Evolutionary conservation across 2,113 vertebrate species (phyloP).

Genomic region (Phrynosoma blainvillii): DNA sequence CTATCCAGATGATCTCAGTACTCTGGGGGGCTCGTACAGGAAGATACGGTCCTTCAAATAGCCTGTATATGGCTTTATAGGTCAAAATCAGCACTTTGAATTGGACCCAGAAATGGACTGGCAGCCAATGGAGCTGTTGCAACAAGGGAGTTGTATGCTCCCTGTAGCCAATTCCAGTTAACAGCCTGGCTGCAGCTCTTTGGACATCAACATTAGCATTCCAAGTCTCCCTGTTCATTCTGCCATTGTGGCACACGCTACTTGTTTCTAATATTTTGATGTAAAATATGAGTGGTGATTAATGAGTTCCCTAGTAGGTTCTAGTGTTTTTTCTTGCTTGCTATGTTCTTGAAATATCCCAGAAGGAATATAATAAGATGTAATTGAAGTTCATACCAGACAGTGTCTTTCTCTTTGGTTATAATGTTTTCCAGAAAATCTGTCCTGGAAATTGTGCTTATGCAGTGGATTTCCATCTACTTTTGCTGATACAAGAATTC

Average conservation of each 20-base stretch:
- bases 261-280: background rate
- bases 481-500: background rate
- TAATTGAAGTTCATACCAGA: slow-evolving; percentile 2
- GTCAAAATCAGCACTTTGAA: no score
- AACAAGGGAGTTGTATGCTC: no score
- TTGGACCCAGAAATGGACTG: no score
- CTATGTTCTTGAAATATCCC: background rate
- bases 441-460: slow-evolving; percentile 2
- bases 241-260: background rate
- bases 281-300: background rate
- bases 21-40: no score
- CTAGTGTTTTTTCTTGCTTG: background rate
- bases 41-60: no score
- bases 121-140: no score
- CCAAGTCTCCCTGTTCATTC: background rate
- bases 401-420: background rate
- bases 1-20: no score
- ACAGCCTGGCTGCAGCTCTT: no score
- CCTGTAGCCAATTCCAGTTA: no score
- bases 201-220: background rate
- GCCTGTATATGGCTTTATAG: no score
- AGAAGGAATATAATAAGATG: background rate
- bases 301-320: background rate
- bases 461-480: background rate
- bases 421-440: background rate